Conservation (phyloP, 2,797 vertebrate species). For the Darevskia mixta region DNA sequence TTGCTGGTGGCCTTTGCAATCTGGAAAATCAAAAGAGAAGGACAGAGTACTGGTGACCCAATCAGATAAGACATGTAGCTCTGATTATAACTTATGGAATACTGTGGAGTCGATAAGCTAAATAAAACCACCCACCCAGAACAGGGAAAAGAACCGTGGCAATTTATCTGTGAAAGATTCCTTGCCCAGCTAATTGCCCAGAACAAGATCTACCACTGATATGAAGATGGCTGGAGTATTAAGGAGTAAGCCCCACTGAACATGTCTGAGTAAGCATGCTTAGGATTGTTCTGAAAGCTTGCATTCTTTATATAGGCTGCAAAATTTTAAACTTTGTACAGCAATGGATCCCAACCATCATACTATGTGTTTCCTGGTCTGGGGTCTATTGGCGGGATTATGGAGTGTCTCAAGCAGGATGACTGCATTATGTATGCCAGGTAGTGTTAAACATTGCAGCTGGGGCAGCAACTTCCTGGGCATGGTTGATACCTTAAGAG, state of each 20-base stretch:
- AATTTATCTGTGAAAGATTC: not conserved
- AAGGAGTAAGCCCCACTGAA: not conserved
- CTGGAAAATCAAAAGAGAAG: not conserved
- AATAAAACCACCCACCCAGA: not conserved
- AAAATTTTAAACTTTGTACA: not conserved
- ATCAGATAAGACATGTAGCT: not conserved
- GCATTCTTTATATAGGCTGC: not conserved
- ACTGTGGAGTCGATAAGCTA: not conserved
- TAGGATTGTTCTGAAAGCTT: not conserved
- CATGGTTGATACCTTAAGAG: not conserved
- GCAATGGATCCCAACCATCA: not conserved
- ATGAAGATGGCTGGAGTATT: not conserved
- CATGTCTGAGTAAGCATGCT: not conserved
- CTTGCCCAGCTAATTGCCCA: not conserved
- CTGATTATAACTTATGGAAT: not conserved
- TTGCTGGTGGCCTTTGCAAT: slow-evolving; percentile 1
- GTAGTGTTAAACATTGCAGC: not conserved
- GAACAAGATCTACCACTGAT: not conserved
- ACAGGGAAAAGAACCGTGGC: not conserved
- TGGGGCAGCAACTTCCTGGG: not conserved
- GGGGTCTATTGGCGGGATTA: not conserved
- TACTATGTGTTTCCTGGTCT: not conserved
- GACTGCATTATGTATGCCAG: not conserved
- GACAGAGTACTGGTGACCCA: not conserved
- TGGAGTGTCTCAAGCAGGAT: not conserved